phyloP scores from a whole-genome alignment of 2,797 vertebrate genomes.

The Gambelia wislizenii region DNA sequence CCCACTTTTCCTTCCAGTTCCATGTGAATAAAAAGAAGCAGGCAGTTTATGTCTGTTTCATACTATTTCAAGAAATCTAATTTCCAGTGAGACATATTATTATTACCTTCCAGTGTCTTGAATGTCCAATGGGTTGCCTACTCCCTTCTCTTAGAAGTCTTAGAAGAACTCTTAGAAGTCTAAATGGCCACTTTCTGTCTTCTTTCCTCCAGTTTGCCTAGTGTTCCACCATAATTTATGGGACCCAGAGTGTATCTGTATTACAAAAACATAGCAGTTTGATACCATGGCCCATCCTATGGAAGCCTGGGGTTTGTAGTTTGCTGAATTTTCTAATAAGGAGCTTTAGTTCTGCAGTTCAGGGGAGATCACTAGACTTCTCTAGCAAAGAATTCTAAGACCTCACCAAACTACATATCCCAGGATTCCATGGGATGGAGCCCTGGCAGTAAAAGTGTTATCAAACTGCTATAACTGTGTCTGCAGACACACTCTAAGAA shows the following conservation, averaged over 20 bases:
- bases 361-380: too few species aligned
- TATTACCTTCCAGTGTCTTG: not conserved
- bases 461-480: too few species aligned
- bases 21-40: constrained; percentile 73
- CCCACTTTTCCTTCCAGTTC: constrained; percentile 71
- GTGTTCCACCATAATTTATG: not conserved
- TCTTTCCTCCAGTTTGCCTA: not conserved
- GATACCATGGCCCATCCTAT: too few species aligned
- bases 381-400: too few species aligned
- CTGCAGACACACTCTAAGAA: not conserved
- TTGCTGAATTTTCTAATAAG: too few species aligned
- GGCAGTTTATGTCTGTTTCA: constrained; percentile 62
- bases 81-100: too few species aligned
- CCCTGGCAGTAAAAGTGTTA: too few species aligned
- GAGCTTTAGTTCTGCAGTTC: too few species aligned
- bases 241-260: too few species aligned
- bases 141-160: not conserved
- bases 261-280: too few species aligned
- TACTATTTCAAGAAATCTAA: not conserved
- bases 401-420: not conserved
- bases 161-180: too few species aligned
- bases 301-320: too few species aligned
- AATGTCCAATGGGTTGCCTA: not conserved
- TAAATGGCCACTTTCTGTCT: not conserved
- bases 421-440: not conserved